Conservation (phyloP, 2,888 invertebrate genomes). For the Mallateleia sp. region DNA sequence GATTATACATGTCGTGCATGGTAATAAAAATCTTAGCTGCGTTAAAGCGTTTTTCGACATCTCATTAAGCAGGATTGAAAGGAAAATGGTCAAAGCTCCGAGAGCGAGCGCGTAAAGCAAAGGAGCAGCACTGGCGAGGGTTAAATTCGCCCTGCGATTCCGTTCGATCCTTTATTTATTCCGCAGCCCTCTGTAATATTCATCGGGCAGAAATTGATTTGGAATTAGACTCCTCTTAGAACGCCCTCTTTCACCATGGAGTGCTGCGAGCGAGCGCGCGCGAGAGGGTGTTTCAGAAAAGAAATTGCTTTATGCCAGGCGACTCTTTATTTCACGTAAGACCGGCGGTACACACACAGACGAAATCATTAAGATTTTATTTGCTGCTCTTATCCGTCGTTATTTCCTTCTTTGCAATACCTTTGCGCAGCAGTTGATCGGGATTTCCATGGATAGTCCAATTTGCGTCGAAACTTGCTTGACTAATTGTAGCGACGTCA, state of each 20-base stretch:
- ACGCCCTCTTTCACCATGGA: conserved; percentile 78
- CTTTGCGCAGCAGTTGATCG: conserved; percentile 19
- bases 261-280: conserved; percentile 66
- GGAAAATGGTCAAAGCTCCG: conserved; percentile 71
- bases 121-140: conserved; percentile 73
- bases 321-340: conserved; percentile 78
- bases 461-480: conserved; percentile 13
- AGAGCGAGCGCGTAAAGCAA: conserved; percentile 43
- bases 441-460: conserved; percentile 25
- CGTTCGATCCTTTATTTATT: conserved; percentile 87
- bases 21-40: conserved; percentile 73
- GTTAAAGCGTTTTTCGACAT: conserved; percentile 75
- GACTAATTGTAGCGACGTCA: conserved; percentile 34
- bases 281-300: conserved; percentile 76
- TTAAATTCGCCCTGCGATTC: conserved; percentile 74
- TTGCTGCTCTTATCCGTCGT: conserved; percentile 54
- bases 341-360: conserved; percentile 42
- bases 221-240: conserved; percentile 86
- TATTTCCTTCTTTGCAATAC: conserved; percentile 48
- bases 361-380: conserved; percentile 72
- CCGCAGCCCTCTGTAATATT: conserved; percentile 87
- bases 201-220: conserved; percentile 88
- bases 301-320: conserved; percentile 79
- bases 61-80: conserved; percentile 74
- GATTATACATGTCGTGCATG: conserved; percentile 44